phyloP scores from a whole-genome alignment of 1,140 invertebrate genomes.

The Calycopis cecrops region DNA sequence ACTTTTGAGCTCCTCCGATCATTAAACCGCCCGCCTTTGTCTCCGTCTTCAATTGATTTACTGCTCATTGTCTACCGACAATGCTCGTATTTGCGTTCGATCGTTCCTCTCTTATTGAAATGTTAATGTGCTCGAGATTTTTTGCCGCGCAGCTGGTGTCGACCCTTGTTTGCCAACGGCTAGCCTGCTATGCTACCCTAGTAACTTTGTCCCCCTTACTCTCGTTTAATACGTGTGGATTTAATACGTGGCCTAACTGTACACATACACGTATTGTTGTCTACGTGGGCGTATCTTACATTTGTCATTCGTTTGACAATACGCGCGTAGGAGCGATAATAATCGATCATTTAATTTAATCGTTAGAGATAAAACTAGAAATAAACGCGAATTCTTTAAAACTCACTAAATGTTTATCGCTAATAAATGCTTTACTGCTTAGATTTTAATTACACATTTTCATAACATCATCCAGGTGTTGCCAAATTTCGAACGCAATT shows the following conservation, averaged over 20 bases:
- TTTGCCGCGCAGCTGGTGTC: slow-evolving; percentile 51
- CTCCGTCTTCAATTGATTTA: slow-evolving; percentile 56
- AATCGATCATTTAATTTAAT: slow-evolving; percentile 47
- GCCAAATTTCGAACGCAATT: slow-evolving; percentile 1
- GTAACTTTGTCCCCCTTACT: too few species aligned
- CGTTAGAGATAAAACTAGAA: slow-evolving; percentile 24
- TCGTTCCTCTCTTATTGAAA: slow-evolving; percentile 45
- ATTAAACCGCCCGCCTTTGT: slow-evolving; percentile 55
- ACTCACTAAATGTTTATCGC: neutral
- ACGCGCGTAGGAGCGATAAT: slow-evolving; percentile 54
- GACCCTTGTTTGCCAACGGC: slow-evolving; percentile 14
- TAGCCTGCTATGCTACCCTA: too few species aligned
- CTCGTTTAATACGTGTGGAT: slow-evolving; percentile 24
- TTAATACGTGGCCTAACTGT: slow-evolving; percentile 52
- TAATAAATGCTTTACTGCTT: neutral
- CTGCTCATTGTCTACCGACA: slow-evolving; percentile 48
- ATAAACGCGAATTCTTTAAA: neutral
- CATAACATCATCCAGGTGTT: neutral
- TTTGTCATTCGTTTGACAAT: slow-evolving; percentile 66
- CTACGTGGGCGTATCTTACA: slow-evolving; percentile 52
- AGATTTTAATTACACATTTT: slow-evolving; percentile 6
- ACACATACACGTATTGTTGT: slow-evolving; percentile 41
- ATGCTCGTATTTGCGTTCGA: slow-evolving; percentile 32
- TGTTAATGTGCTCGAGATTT: slow-evolving; percentile 43
- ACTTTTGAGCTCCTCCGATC: slow-evolving; percentile 25